These are phyloP conservation scores for Dinocampus coccinellae DNA, from an alignment of 2,888 invertebrate genomes.

Conservation along the genomic window DNA sequence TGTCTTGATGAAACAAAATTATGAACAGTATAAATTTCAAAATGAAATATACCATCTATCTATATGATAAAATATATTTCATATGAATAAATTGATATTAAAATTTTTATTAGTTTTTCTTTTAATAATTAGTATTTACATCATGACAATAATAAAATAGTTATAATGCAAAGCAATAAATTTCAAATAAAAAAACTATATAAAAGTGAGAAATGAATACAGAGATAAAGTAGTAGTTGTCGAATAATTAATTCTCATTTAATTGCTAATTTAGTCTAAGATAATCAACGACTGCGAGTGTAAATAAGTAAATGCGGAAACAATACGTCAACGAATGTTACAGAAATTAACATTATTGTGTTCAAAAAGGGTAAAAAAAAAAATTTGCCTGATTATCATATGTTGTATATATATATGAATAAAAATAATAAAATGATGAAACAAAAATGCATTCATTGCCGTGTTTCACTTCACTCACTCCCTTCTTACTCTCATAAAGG, in stretches of 20 bases:
- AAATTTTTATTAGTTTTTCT: background rate
- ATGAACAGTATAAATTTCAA: background rate
- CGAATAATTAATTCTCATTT: conserved; percentile 35
- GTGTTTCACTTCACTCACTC: conserved; percentile 12
- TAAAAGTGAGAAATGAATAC: background rate
- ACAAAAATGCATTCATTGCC: too few relatives aligned
- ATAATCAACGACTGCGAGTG: conserved; percentile 23
- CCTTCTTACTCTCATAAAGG: conserved; percentile 11
- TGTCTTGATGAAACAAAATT: conserved; percentile 6
- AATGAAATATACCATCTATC: background rate
- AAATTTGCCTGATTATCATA: background rate
- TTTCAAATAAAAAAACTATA: background rate
- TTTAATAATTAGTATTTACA: background rate
- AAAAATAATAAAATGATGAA: background rate
- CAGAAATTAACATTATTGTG: conserved; percentile 17
- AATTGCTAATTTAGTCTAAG: conserved; percentile 40
- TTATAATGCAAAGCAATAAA: background rate
- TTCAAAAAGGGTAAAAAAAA: background rate
- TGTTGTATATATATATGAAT: background rate
- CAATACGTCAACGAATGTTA: conserved; percentile 12
- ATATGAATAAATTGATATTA: background rate
- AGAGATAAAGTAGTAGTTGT: background rate
- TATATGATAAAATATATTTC: too few relatives aligned
- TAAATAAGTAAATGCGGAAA: conserved; percentile 8
- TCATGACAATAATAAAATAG: background rate